A percentile compares a stretch with the other conserved stretches of the same genome.
phyloP scores from a whole-genome alignment of 2,888 invertebrate species.

The Cheilosia soror region DNA sequence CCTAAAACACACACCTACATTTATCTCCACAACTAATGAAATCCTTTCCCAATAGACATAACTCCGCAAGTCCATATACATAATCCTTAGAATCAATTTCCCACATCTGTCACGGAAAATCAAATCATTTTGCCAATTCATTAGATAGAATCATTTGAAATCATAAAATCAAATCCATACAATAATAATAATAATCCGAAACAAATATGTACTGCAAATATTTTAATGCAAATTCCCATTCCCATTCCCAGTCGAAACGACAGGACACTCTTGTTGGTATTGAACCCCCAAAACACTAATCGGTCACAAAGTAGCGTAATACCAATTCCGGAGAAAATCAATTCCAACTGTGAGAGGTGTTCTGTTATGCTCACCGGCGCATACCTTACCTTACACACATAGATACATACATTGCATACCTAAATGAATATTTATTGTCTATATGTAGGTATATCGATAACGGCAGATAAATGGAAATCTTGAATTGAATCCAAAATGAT shows the following conservation, averaged over 20 bases:
- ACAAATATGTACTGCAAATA: slow-evolving; percentile 47
- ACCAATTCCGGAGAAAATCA: slow-evolving; percentile 35
- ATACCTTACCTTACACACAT: background rate
- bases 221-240: slow-evolving; percentile 47
- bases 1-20: background rate
- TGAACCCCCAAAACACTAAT: slow-evolving; percentile 43
- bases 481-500: slow-evolving; percentile 59
- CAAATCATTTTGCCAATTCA: slow-evolving; percentile 55
- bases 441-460: background rate
- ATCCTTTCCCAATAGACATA: background rate
- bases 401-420: background rate
- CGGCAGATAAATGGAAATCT: slow-evolving; percentile 51
- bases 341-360: slow-evolving; percentile 15
- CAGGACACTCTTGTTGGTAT: too few relatives aligned
- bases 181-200: slow-evolving; percentile 42
- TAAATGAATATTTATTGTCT: background rate
- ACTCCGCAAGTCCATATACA: slow-evolving; percentile 10
- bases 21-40: background rate
- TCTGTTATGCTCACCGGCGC: background rate
- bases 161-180: slow-evolving; percentile 44
- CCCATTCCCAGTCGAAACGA: background rate
- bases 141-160: slow-evolving; percentile 51
- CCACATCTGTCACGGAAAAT: slow-evolving; percentile 30
- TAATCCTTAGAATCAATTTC: slow-evolving; percentile 1
- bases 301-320: slow-evolving; percentile 57